These are phyloP conservation scores for Hyles vespertilio DNA, from an alignment of 1,140 invertebrate genomes.

Conservation along the genomic window DNA sequence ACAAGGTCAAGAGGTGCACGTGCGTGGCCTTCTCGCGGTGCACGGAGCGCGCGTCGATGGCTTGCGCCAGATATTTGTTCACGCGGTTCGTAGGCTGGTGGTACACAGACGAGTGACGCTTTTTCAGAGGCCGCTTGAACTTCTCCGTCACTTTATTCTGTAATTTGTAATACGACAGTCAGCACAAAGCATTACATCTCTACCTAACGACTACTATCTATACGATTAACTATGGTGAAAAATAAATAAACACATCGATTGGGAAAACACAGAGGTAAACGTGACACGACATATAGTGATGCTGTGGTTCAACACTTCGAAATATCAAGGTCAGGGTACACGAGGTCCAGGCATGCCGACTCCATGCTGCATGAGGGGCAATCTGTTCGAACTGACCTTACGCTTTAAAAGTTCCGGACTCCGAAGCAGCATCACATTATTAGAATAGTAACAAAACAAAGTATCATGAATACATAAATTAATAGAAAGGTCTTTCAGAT, in stretches of 20 bases:
- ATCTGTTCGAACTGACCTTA: constrained; percentile 62
- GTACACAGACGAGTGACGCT: constrained; percentile 89
- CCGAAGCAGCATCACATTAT: constrained; percentile 72
- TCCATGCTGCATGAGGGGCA: constrained; percentile 52
- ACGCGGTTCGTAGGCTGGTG: constrained; percentile 91
- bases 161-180: constrained; percentile 36
- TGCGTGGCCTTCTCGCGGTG: constrained; percentile 92
- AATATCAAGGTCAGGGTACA: constrained; percentile 35
- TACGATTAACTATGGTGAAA: no score
- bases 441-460: constrained; percentile 50
- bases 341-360: constrained; percentile 60
- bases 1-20: constrained; percentile 88
- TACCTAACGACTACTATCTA: constrained; percentile 6
- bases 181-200: constrained; percentile 10
- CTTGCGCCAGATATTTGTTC: constrained; percentile 93
- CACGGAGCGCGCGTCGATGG: constrained; percentile 92
- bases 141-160: constrained; percentile 91
- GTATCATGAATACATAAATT: constrained; percentile 8
- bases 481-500: constrained; percentile 5
- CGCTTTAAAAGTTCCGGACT: constrained; percentile 62
- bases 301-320: constrained; percentile 3
- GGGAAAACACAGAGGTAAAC: constrained; percentile 3
- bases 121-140: constrained; percentile 91
- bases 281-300: constrained; percentile 10
- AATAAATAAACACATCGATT: background rate